Evolutionary conservation across 2,113 vertebrate genomes (phyloP).

Genomic region (Cinclus mexicanus): DNA sequence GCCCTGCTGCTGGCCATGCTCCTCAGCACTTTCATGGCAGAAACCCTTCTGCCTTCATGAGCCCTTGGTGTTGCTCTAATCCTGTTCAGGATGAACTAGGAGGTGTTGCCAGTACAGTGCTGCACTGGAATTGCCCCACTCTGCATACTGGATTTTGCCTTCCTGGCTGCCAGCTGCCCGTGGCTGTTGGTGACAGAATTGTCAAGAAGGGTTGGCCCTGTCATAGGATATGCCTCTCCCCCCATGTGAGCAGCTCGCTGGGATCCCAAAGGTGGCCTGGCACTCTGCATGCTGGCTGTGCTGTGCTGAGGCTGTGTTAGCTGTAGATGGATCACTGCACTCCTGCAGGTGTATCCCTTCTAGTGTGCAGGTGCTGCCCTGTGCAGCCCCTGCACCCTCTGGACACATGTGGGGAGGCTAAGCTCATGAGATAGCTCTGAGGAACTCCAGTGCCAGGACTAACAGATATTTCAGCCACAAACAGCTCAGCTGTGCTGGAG

Average conservation of each 20-base stretch:
- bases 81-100: not conserved
- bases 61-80: not conserved
- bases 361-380: not conserved
- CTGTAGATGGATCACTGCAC: not conserved
- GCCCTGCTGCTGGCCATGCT: not conserved
- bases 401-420: not conserved
- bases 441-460: not conserved
- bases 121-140: not conserved
- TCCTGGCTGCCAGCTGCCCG: rapidly evolving
- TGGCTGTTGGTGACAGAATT: not conserved
- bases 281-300: not conserved
- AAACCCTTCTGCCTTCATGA: not conserved
- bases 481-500: not conserved
- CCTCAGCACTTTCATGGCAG: not conserved
- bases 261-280: not conserved
- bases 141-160: not conserved
- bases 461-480: not conserved
- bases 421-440: not conserved
- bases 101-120: not conserved
- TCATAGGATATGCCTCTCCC: not conserved
- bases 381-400: not conserved
- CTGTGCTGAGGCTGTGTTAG: not conserved
- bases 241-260: rapidly evolving
- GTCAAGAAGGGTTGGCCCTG: not conserved
- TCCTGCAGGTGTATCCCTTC: not conserved